phyloP scores from a whole-genome alignment of 2,113 vertebrate species.

The Cathartes aura region DNA sequence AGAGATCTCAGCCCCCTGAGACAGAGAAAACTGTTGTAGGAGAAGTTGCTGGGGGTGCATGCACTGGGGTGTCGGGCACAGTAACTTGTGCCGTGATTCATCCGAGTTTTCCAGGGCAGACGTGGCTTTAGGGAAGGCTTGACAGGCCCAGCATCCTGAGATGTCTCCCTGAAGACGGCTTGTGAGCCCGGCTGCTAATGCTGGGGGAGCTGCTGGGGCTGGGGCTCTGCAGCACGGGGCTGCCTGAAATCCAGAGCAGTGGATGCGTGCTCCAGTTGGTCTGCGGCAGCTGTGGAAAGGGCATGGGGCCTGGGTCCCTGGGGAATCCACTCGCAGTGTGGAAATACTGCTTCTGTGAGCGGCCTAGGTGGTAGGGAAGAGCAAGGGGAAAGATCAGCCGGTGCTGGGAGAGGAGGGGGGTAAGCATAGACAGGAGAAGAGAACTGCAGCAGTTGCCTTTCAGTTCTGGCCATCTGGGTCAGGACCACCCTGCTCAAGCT shows the following conservation, averaged over 20 bases:
- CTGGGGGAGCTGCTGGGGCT: not conserved
- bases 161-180: too few species aligned
- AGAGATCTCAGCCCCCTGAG: not conserved
- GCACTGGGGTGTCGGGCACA: accelerated
- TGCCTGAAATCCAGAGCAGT: not conserved
- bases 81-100: accelerated
- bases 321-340: accelerated
- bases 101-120: not conserved
- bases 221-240: accelerated
- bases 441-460: accelerated
- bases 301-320: accelerated
- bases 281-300: accelerated
- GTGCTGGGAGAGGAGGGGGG: not conserved
- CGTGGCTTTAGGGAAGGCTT: not conserved
- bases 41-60: not conserved
- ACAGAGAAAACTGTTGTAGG: too few species aligned
- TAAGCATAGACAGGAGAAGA: accelerated
- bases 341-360: not conserved
- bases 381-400: accelerated
- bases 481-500: not conserved
- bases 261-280: accelerated
- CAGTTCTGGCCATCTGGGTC: not conserved
- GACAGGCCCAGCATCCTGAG: not conserved
- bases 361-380: not conserved
- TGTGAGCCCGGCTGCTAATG: too few species aligned